Base-by-base conservation (phyloP, 2,113 vertebrate genomes). In the Electrona antarctica region DNA sequence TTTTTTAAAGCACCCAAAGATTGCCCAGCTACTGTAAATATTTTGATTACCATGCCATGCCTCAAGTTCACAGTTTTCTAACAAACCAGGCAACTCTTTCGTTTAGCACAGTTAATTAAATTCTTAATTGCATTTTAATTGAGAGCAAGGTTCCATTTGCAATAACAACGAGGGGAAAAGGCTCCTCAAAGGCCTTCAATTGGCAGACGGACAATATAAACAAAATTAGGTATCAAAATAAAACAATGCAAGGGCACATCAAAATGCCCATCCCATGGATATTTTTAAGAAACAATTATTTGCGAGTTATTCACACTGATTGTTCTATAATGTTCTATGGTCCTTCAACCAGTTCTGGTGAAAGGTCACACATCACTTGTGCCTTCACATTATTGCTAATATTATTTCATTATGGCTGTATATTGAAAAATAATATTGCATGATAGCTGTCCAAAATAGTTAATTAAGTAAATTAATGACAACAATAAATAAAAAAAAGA, bases 331-430 rank as follows among this genome's bases (percentile, higher is more conserved):
- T 74, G 70, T 21, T 46, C 51, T 76, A 82, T 84, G 73, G 67
- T 81, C 69, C 67, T 79, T 76, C 81, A 85, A 85, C 77, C 82
- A 71, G 61, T 67, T 63, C 69, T 73, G 75, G 88, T 87, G 86
- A 83, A 29, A 67, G 73, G 73, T 85, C 79, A 85, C 87, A 87
- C 91, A 79, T 82, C 83, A 67, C 86, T 89, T 83, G 87, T 85
- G 77, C 83, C 87, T 90, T 90, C 85, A 87, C 80, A 84, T 90
- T 83, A 88, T 79, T 89, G 84, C 76, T 78, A 85, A 88, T 91
- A 88, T 88, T 89, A 89, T 91, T 91, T 84, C 73, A 88, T 88
- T 85, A 88, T 73, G 70, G 75, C 60, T 70, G 66, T 79, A 90
- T 90, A 91, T 87, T 87, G 85, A 76, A 85, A 67, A 41, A 78